phyloP scores from a whole-genome alignment of 2,113 vertebrate species.

The Ciconia boyciana region DNA sequence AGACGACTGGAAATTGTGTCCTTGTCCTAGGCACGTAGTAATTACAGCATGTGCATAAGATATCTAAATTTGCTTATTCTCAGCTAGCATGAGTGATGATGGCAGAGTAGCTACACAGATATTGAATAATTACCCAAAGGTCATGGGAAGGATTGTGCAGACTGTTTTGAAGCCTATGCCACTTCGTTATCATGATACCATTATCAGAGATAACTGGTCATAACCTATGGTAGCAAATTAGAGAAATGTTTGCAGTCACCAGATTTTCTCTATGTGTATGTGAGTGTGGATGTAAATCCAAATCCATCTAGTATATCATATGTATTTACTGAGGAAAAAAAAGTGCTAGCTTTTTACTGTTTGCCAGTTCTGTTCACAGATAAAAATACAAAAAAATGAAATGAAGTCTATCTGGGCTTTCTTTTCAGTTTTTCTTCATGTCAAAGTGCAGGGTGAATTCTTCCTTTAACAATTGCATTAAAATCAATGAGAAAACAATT shows the following conservation, averaged over 20 bases:
- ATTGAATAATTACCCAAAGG: background rate
- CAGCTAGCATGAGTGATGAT: background rate
- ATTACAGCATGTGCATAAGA: background rate
- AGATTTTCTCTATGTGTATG: background rate
- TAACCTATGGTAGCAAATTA: background rate
- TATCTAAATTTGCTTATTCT: background rate
- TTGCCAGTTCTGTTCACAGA: background rate
- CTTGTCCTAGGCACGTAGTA: background rate
- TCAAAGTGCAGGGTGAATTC: background rate
- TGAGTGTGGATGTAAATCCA: background rate
- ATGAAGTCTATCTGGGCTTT: background rate
- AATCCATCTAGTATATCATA: background rate
- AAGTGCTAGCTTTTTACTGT: background rate
- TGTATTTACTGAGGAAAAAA: background rate
- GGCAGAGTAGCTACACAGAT: background rate
- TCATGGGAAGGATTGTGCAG: background rate
- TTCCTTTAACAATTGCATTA: background rate
- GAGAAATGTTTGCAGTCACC: background rate
- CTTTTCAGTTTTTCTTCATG: background rate
- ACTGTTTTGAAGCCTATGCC: background rate
- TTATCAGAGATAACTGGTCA: background rate
- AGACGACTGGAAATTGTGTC: background rate
- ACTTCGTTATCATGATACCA: background rate
- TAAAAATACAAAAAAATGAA: background rate
- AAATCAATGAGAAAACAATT: background rate